These are phyloP conservation scores for Anoncus sp. DNA, from an alignment of 2,888 invertebrate species.

Conservation along the genomic window DNA sequence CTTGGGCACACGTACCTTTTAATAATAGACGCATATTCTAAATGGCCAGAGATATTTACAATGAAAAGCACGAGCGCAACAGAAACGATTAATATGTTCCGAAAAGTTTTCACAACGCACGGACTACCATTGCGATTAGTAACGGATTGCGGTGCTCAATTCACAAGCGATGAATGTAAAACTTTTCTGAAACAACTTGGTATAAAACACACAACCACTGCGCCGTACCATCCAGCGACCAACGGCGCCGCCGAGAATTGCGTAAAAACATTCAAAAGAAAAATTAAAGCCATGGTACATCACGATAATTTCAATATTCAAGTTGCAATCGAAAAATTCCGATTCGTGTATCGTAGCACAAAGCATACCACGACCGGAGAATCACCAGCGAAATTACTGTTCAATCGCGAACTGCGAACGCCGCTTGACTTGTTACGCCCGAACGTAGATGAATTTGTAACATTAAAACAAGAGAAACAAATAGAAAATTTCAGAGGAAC, in stretches of 20 bases:
- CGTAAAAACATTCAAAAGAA: slow-evolving; percentile 52
- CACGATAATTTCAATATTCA: not conserved
- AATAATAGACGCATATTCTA: slow-evolving; percentile 65
- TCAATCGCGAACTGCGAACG: slow-evolving; percentile 16
- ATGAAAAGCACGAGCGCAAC: not conserved
- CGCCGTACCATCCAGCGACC: slow-evolving; percentile 59
- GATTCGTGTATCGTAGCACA: slow-evolving; percentile 16
- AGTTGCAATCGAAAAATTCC: not conserved
- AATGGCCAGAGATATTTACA: slow-evolving; percentile 33
- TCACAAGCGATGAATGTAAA: slow-evolving; percentile 26
- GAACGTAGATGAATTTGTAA: not conserved
- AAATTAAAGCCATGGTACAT: slow-evolving; percentile 17
- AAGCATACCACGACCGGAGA: slow-evolving; percentile 27
- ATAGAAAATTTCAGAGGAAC: slow-evolving; percentile 10
- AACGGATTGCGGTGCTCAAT: slow-evolving; percentile 51
- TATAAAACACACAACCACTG: slow-evolving; percentile 45
- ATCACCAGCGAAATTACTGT: slow-evolving; percentile 20
- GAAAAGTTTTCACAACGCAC: slow-evolving; percentile 33
- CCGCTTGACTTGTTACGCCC: slow-evolving; percentile 9
- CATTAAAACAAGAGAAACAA: slow-evolving; percentile 2
- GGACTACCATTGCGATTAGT: slow-evolving; percentile 35
- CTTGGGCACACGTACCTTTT: slow-evolving; percentile 64
- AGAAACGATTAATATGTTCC: slow-evolving; percentile 7
- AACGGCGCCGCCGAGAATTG: slow-evolving; percentile 62
- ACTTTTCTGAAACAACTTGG: slow-evolving; percentile 46